phyloP scores from a whole-genome alignment of 2,113 vertebrate genomes.

The Pavo muticus region DNA sequence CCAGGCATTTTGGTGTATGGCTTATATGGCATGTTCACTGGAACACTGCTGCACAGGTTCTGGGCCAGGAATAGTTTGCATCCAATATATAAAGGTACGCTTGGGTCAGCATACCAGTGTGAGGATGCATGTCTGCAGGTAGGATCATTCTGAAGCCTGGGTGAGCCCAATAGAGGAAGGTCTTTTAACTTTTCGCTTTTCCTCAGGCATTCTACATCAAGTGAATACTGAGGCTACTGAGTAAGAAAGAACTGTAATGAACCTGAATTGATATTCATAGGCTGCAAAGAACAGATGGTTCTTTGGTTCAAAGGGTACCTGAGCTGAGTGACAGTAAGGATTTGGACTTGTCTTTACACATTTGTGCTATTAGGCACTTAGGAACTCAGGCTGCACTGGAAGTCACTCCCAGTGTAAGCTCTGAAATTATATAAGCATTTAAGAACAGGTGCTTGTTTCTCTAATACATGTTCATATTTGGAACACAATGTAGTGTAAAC shows the following conservation, averaged over 20 bases:
- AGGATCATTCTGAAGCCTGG: neutral
- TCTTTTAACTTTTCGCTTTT: neutral
- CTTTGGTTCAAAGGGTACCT: neutral
- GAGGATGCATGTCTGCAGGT: neutral
- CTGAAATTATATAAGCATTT: neutral
- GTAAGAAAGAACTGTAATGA: neutral
- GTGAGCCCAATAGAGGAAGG: neutral
- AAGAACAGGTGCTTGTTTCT: neutral
- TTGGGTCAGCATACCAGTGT: rapidly evolving
- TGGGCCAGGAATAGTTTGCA: neutral
- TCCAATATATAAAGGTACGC: neutral
- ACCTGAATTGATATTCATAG: neutral
- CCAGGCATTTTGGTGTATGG: neutral
- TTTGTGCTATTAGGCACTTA: neutral
- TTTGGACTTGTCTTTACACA: neutral
- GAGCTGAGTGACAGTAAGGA: neutral
- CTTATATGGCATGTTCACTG: neutral
- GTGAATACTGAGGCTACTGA: neutral
- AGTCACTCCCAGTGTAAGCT: neutral
- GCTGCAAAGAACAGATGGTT: neutral
- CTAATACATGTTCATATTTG: neutral
- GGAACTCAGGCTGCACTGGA: neutral
- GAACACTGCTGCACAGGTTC: neutral
- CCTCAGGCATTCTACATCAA: neutral
- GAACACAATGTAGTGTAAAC: neutral